Evolutionary conservation across 2,113 vertebrate genomes (phyloP), one percentile per base, ranked within the genome.

Genomic region (Tetrax tetrax): DNA sequence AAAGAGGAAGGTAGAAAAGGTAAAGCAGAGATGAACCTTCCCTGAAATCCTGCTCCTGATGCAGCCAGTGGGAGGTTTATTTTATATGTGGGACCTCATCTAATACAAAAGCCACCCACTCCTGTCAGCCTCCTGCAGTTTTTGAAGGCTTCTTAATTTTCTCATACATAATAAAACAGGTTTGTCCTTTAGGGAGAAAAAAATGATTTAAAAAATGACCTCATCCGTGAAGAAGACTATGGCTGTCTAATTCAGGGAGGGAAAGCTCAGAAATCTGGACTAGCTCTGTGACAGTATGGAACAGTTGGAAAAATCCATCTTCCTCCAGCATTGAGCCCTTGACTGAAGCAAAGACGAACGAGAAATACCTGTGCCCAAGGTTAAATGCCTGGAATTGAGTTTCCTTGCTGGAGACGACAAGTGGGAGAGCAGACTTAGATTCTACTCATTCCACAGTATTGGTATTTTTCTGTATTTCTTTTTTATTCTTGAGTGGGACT

Each of bases 101-200:
- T 89, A 54, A 72, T 61, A 83, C 25, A 86, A 90, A 95, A 93
- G 38, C 61, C 74, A 86, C 79, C 82, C 63, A 93, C 24, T 94
- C 37, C 70, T 77, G 48, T 72, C 85, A 92, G 25, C 54, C 47
- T 92, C 80, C 76, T 90, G 79, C 24, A 59, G 60, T 65, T 95
- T 92, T 83, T 83, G 91, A 90, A 93, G 63, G 50, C 38, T 89
- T 81, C 77, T 84, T 94, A 51, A 43, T 92, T 89, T 90, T 83
- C 43, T 81, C 37, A 51, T 87, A 33, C 56, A 74, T 92, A 90
- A 92, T 92, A 66, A 90, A 93, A 27, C 31, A 87, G 56, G 10
- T 12, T 91, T 87, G 8, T 38, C 37, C 83, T 86, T 96, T 48
- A 78, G 93, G 59, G 76, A 89, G 37, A 37, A 78, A 80, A 87